Evolutionary conservation across 1,140 invertebrate genomes (phyloP), one percentile per base, ranked within the genome.

Genomic region (Bombus ignitus): DNA sequence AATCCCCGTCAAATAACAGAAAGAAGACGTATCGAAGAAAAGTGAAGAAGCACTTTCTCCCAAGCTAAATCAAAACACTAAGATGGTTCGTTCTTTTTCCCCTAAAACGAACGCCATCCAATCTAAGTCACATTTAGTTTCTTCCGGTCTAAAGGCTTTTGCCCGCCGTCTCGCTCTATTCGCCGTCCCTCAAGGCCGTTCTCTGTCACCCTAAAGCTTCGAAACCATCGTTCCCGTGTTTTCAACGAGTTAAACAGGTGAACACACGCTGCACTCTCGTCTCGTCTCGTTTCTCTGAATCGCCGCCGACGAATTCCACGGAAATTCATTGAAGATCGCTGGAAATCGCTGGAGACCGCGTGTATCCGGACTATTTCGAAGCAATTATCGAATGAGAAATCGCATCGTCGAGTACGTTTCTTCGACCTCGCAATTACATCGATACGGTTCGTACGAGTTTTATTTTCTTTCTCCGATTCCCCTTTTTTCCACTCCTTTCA

Each of bases 191-290:
- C 32, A 47, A 70, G 68, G 59, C 77, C 25, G n/a, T 10, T 18
- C 28, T 59, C 65, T 53, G 47, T 6, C 13, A 37, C 22, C 18
- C 28, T 35, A 15, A 35, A 25, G 59, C 77, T 53, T 66, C 1
- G 28, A 47, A 32, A 66, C 37, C 9, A 32, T 66, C 76, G 37
- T 77, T 18, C 13, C 12, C 13, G 32, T n/a, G 44, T 76, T 76
- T n/a, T 76, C 47, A 76, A 32, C 73, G 32, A 37, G 32, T 57
- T 75, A 74, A 74, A 74, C 73, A 53, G 44, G 59, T 9, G n/a
- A 47, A 74, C 65, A 32, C 28, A 22, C 72, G 73, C 18, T 35
- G 9, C 9, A 15, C n/a, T 53, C 25, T n/a, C 25, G 47, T 39
- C 53, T 18, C 68, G 6, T 18, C 28, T 62, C 59, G 0, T n/a